Conservation (phyloP, 2,888 invertebrate genomes). For the Scaptomyza polygonia region DNA sequence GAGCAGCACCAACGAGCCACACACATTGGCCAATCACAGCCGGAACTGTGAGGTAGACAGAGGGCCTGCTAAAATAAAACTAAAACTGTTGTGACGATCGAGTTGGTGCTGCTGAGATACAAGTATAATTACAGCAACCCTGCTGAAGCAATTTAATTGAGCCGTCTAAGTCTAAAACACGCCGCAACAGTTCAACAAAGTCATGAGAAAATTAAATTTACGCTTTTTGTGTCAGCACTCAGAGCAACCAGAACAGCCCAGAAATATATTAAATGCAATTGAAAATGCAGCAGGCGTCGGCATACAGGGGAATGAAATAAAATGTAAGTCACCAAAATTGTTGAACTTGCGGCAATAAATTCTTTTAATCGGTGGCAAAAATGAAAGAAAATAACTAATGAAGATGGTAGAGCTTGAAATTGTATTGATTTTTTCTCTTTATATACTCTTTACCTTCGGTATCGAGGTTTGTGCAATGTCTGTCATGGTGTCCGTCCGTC, state of each 20-base stretch:
- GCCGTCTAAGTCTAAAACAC: constrained; percentile 31
- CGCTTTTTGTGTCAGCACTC: constrained; percentile 23
- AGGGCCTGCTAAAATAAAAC: background rate
- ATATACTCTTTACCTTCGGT: too few species aligned
- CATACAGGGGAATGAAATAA: constrained; percentile 31
- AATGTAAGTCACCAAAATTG: constrained; percentile 52
- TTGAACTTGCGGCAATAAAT: constrained; percentile 76
- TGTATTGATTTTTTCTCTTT: too few species aligned
- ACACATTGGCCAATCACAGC: background rate
- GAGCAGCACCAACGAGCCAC: background rate
- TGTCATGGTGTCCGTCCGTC: too few species aligned
- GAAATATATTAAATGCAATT: constrained; percentile 63
- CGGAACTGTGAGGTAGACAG: background rate
- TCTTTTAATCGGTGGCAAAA: constrained; percentile 45
- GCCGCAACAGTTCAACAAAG: constrained; percentile 47
- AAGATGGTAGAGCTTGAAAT: constrained; percentile 36
- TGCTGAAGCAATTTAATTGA: constrained; percentile 11
- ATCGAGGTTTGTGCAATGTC: too few species aligned
- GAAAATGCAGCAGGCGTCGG: constrained; percentile 70
- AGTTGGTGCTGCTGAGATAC: background rate
- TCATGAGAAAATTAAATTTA: constrained; percentile 60
- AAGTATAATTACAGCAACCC: constrained; percentile 39
- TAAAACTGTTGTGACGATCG: background rate
- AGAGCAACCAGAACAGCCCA: constrained; percentile 35
- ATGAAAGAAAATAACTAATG: constrained; percentile 44